These are phyloP conservation scores for Eremobia ochroleuca DNA, from an alignment of 2,888 invertebrate species.

Conservation along the genomic window DNA sequence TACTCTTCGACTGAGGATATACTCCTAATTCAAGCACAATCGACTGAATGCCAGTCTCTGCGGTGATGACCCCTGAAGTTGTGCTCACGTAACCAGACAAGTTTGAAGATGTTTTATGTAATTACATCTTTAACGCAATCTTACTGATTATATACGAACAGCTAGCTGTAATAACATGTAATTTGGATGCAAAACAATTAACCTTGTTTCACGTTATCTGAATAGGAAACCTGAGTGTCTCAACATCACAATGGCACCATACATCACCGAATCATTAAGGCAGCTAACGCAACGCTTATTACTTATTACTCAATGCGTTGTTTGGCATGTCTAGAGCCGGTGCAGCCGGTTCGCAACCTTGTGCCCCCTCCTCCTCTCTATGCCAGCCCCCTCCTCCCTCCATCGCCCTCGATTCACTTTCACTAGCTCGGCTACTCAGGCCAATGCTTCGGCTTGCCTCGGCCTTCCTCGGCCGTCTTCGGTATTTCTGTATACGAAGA, in stretches of 20 bases:
- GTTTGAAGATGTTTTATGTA: constrained; percentile 42
- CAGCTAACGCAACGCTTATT: constrained; percentile 86
- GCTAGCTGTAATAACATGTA: constrained; percentile 47
- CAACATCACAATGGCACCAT: constrained; percentile 78
- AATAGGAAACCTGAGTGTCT: constrained; percentile 69
- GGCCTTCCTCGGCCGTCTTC: constrained; percentile 77
- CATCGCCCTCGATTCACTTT: constrained; percentile 82
- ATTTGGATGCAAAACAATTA: constrained; percentile 59
- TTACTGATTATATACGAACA: constrained; percentile 52
- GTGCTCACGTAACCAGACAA: constrained; percentile 35
- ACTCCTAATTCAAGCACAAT: background rate
- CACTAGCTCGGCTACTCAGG: constrained; percentile 80
- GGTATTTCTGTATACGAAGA: constrained; percentile 68
- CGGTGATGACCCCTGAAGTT: background rate
- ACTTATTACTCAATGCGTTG: constrained; percentile 87
- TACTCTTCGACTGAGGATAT: background rate
- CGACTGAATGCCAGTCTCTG: background rate
- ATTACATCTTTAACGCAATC: constrained; percentile 54
- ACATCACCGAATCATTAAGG: constrained; percentile 82
- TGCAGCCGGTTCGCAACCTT: constrained; percentile 88
- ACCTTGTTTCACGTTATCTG: constrained; percentile 68
- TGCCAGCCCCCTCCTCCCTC: constrained; percentile 60
- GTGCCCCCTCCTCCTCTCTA: constrained; percentile 71
- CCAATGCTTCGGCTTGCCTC: constrained; percentile 76
- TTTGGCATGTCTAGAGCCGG: constrained; percentile 85